Evolutionary conservation across 1,140 invertebrate species (phyloP), one percentile per base, ranked within the genome.

Genomic region (Pentalonia nigronervosa): DNA sequence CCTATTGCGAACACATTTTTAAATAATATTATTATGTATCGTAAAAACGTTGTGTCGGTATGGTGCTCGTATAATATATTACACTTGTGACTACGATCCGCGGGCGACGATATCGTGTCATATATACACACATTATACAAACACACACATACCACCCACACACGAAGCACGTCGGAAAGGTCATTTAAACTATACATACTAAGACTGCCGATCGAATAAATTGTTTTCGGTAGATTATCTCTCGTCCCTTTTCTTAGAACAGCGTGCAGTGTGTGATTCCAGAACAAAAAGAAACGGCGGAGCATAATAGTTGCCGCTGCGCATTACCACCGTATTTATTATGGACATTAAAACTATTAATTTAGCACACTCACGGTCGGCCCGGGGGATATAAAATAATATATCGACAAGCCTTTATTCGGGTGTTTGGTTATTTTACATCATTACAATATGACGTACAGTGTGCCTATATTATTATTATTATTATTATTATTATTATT

Each of bases 181-280:
- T 76, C 60, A 76, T 76, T 76, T 76, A 76, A 76, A 76, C 60
- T n/a, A 67, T 60, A n/a, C 14, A 60, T 2, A 34, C 30, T 76
- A 14, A n/a, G n/a, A 76, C 60, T 76, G 60, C 60, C 30, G 60
- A 76, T 76, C 60, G 60, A 30, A 14, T n/a, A n/a, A 76, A 76
- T 76, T n/a, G 60, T 76, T 76, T 76, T 76, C 60, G 30, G 60
- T 76, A 76, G 60, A 76, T 76, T n/a, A 76, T 76, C 60, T 76
- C 60, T 41, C 41, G 60, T 76, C 60, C 60, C 60, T 76, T 76
- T 76, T 76, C 60, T n/a, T 2, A 2, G 60, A 76, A 76, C 60
- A 6, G 60, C 30, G 14, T 30, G n/a, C 41, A 41, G 41, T 41
- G 60, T 76, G 60, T n/a, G 60, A 76, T n/a, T n/a, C n/a, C n/a